Conservation (phyloP, 2,113 vertebrate genomes). For the Symphodus melops region DNA sequence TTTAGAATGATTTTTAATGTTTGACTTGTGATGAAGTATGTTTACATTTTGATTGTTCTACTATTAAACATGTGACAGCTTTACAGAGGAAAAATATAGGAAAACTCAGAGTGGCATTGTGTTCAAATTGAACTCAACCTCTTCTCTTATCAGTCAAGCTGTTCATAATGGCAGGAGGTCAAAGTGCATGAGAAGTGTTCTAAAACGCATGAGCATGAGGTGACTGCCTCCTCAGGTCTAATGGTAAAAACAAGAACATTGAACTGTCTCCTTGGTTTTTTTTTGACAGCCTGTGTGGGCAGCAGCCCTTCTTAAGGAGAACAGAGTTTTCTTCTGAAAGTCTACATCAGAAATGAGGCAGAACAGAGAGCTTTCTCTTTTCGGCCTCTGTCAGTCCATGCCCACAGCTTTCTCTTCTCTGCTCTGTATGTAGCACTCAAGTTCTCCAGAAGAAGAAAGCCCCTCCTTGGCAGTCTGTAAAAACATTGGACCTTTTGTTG, state of each 20-base stretch:
- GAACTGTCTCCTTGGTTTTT: conserved; percentile 24
- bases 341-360: conserved; percentile 15
- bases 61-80: background rate
- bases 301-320: conserved; percentile 12
- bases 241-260: background rate
- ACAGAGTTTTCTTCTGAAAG: conserved; percentile 21
- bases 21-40: background rate
- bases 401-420: conserved; percentile 16
- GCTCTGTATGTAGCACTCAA: conserved; percentile 35
- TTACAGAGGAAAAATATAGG: background rate
- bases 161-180: background rate
- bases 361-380: conserved; percentile 56
- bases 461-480: conserved; percentile 43
- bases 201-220: background rate
- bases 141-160: conserved; percentile 11
- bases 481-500: conserved; percentile 56
- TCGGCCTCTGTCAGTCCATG: conserved; percentile 30
- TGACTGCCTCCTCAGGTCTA: conserved; percentile 22
- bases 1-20: background rate
- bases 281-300: conserved; percentile 47
- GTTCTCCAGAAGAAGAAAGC: conserved; percentile 25
- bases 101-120: background rate
- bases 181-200: conserved; percentile 20
- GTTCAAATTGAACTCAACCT: background rate
- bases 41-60: background rate